A percentile compares a stretch with the other conserved stretches of the same genome.
Conservation (phyloP, 2,888 invertebrate genomes). For the Uloborus plumipes region DNA sequence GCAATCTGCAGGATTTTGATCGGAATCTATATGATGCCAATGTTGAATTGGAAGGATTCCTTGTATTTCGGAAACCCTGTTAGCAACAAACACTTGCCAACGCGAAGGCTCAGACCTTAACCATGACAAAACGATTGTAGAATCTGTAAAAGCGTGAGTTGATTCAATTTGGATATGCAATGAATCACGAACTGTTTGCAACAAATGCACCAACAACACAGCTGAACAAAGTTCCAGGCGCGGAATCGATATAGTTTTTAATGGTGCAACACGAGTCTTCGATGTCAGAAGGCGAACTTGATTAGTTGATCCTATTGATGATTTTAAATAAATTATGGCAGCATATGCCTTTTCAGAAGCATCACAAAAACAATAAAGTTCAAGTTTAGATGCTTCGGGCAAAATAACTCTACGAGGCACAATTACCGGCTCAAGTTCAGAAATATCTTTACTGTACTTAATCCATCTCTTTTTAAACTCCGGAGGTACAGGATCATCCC, state of each 20-base stretch:
- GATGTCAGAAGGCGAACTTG: not conserved
- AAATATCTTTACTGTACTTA: not conserved
- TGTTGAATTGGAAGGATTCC: not conserved
- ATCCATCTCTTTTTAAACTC: not conserved
- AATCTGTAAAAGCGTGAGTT: not conserved
- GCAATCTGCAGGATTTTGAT: not conserved
- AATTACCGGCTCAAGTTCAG: not conserved
- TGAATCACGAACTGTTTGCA: not conserved
- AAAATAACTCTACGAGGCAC: not conserved
- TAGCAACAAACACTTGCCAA: too few species aligned
- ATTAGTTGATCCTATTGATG: not conserved
- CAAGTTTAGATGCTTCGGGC: not conserved
- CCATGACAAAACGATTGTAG: not conserved
- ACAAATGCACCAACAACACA: not conserved
- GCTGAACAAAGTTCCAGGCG: not conserved
- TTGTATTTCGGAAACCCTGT: not conserved
- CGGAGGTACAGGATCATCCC: not conserved
- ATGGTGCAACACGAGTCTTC: not conserved
- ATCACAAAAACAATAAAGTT: conserved; percentile 16
- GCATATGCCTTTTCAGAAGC: conserved; percentile 7
- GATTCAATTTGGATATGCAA: not conserved
- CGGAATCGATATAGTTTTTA: not conserved
- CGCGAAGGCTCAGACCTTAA: not conserved
- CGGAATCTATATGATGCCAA: not conserved
- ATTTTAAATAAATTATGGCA: conserved; percentile 1